Percentiles rank a stretch among this genome's conserved stretches.
Conservation (phyloP, 2,113 vertebrate species). For the Calidris pugnax region DNA sequence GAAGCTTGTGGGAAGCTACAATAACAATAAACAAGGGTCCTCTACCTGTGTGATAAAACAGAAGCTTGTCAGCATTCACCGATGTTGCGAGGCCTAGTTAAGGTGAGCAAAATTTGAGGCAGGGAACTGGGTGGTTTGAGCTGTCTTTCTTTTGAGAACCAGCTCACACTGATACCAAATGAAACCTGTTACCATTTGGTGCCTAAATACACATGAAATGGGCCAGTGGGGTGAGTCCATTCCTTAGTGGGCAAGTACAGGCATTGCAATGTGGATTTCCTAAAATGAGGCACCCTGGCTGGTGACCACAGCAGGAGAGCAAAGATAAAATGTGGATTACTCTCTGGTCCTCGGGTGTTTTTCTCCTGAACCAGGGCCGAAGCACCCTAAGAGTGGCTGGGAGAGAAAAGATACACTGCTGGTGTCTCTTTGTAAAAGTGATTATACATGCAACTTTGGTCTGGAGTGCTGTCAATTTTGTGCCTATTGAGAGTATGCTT, state of each 20-base stretch:
- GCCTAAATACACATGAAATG: not conserved
- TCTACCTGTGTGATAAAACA: not conserved
- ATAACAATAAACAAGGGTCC: not conserved
- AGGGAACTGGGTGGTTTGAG: rapidly evolving
- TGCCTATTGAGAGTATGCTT: slow-evolving; percentile 36
- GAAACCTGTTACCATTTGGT: not conserved
- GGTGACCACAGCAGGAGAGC: not conserved
- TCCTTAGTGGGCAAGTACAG: not conserved
- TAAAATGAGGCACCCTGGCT: not conserved
- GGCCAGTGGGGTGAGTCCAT: not conserved
- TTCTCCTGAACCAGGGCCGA: not conserved
- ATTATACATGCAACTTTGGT: not conserved
- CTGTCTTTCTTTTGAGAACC: not conserved
- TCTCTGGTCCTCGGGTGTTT: not conserved
- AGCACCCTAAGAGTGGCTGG: not conserved
- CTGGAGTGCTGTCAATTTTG: slow-evolving; percentile 47
- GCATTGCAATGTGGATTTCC: not conserved
- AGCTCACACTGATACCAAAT: not conserved
- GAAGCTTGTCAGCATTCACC: not conserved
- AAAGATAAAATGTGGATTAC: not conserved
- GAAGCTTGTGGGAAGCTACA: slow-evolving; percentile 17
- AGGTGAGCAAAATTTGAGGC: not conserved
- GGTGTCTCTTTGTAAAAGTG: not conserved
- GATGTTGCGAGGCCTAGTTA: rapidly evolving
- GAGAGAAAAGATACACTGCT: not conserved